A percentile compares a stretch with the other conserved stretches of the same genome.
Evolutionary conservation across 2,888 invertebrate species (phyloP).

Genomic region (Pristionchus mayeri): DNA sequence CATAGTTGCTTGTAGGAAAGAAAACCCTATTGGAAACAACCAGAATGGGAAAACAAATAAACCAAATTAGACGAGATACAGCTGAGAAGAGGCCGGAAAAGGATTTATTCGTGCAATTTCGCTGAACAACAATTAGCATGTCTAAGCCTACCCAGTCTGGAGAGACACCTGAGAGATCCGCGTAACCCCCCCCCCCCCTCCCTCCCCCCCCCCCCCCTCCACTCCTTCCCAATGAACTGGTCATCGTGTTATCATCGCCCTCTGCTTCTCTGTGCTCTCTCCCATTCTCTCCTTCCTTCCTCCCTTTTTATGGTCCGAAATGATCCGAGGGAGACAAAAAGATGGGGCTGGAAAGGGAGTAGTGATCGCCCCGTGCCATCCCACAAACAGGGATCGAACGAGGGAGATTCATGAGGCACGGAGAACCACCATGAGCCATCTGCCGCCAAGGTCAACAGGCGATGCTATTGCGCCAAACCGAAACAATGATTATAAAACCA

Average conservation of each 20-base stretch:
- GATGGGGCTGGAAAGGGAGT: neutral
- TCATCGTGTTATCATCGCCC: neutral
- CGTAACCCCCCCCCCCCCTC: neutral
- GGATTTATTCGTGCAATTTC: too few relatives aligned
- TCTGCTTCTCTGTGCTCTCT: constrained; percentile 27
- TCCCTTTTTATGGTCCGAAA: constrained; percentile 17
- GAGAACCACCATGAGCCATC: too few relatives aligned
- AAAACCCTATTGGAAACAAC: neutral
- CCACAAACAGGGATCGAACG: neutral
- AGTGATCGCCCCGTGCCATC: neutral
- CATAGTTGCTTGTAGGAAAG: neutral
- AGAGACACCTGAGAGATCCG: too few relatives aligned
- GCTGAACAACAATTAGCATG: too few relatives aligned
- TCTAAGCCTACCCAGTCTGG: too few relatives aligned
- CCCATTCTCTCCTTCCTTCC: neutral
- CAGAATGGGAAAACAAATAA: neutral
- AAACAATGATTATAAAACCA: too few relatives aligned
- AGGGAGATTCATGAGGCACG: too few relatives aligned
- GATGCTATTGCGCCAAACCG: too few relatives aligned
- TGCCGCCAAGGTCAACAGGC: too few relatives aligned
- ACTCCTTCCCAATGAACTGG: constrained; percentile 4
- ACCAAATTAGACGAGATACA: constrained; percentile 17
- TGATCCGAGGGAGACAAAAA: too few relatives aligned
- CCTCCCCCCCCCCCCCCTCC: neutral
- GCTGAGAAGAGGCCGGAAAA: too few relatives aligned